Base-by-base conservation (phyloP, 2,888 invertebrate genomes). In the Agriopis aurantiaria region DNA sequence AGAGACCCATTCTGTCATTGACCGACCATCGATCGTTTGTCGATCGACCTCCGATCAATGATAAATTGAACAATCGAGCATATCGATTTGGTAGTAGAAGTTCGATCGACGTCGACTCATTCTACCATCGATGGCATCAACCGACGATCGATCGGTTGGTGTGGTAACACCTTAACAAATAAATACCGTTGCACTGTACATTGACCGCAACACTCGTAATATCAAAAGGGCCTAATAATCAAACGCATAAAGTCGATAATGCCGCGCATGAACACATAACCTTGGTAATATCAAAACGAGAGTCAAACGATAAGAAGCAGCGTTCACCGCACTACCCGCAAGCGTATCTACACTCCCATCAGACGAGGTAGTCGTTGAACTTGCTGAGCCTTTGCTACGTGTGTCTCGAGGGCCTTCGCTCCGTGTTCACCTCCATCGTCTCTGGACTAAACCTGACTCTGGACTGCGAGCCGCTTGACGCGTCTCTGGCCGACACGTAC, bases 401-500 rank as follows among this genome's bases (percentile, higher is more conserved):
- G 71, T 89, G 89, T 0, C 89, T 71, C 48, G 91, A 85, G 7
- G 89, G 90, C 9, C 91, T 70, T 12, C 92, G 73, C 74, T 91
- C 91, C 3, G 73, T 66, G 12, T 60, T 66, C 5, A 96, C 97
- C 77, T 96, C 92, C 82, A 96, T 88, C 0, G 96, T 95, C 62
- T 96, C 97, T 0, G 98, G 97, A 60, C 97, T 97, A 90, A 97
- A 97, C 68, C 96, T 95, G 69, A 97, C 97, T 12, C 97, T 94
- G 51, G 96, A 96, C 72, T 96, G 96, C n/a, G 96, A 96, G 41
- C 96, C 96, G 70, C 96, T 95, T 12, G 96, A 95, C 0, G 95
- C 96, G 82, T 97, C 97, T 82, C 97, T 95, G 17, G 98, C 98
- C 9, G 98, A 98, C 78, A 97, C 96, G 88, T 98, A 98, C 55